Evolutionary conservation across 2,113 vertebrate genomes (phyloP), one percentile per base, ranked within the genome.

Genomic region (Grammomys dolichurus): DNA sequence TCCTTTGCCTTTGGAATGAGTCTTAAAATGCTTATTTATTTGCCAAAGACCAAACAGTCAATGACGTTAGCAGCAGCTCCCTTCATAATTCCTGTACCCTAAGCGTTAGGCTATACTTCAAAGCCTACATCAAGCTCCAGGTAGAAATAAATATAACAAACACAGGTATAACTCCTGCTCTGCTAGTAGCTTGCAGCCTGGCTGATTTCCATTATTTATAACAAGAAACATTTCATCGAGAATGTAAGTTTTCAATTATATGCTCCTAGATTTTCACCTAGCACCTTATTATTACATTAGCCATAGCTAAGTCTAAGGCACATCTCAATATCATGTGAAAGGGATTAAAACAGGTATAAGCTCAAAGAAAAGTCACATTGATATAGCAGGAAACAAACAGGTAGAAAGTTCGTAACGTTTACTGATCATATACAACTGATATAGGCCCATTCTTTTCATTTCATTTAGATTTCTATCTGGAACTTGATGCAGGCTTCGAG

Each of bases 61-160:
- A 70, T 40, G 72, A 81, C 46, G n/a, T 40, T 85, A 91, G 36
- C 5, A 84, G 31, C 43, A 94, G 14, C 7, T 48, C 12, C 19
- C 3, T 94, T 85, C 69, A 67, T 7, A 63, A n/a, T 31, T 12
- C 5, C 1, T 86, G 76, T 86, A 4, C 24, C 17, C 1, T 81
- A 87, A 89, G 7, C 3, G 48, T 92, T 89, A 78, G 86, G 60
- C n/a, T 77, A 72, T 89, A 65, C 26, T 81, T 20, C 1, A 43
- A 94, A 65, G 5, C 26, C 17, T 93, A 16, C 0, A 70, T 88
- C 31, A 87, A 93, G 17, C 3, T 89, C 75, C 60, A 94, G 24
- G 26, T 78, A 94, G 63, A 90, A 91, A 81, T 90, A 28, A 91
- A 81, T 90, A 28, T 80, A 90, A 88, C 14, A 89, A 73, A 36